Base-by-base conservation (phyloP, 2,113 vertebrate genomes). In the Anarhynchus alexandrinus region DNA sequence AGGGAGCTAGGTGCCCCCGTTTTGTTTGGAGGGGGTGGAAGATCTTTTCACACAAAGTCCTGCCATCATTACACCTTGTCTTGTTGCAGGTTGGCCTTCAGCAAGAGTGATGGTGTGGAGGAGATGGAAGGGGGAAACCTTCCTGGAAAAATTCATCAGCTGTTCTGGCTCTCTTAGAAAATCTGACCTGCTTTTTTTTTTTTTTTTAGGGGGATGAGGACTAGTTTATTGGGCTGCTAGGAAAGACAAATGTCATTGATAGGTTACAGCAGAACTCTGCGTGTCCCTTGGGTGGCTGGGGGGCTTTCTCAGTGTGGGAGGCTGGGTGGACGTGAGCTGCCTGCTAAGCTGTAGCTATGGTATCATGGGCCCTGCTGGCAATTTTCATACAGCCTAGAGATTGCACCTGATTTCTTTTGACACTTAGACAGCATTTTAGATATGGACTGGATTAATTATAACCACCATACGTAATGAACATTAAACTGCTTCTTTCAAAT, bases 1-100 rank as follows among this genome's bases (percentile, higher is more conserved):
- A 49, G 34, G 25, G 27, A 58, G 7, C 11, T 21, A 25, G 34
- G 19, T 54, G 6, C 10, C 29, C 34, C 11, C 0, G 0, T 32
- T 86, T 19, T 16, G 2, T 73, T 67, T 73, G 64, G 29, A 38
- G 20, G 7, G 12, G 16, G 8, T 32, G 29, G 58, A 38, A 18
- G 13, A 26, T 83, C 34, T 32, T 49, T 54, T 65, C 30, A 21
- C 4, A 36, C 4, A 23, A 34, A 34, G 19, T 38, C 57, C 66
- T 85, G 12, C 57, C 18, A 1, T 76, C 6, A 0, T 57, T 59
- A 9, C 32, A 38, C 42, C 45, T 67, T 70, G 51, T 42, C n/a
- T 76, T 36, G 32, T 49, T 66, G 55, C 59, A 74, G n/a, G 22
- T 43, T 89, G 29, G 32, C 16, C 20, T 86, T 61, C 72, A 89